Evolutionary conservation across 2,888 invertebrate species (phyloP).

Genomic region (Metellina segmentata): DNA sequence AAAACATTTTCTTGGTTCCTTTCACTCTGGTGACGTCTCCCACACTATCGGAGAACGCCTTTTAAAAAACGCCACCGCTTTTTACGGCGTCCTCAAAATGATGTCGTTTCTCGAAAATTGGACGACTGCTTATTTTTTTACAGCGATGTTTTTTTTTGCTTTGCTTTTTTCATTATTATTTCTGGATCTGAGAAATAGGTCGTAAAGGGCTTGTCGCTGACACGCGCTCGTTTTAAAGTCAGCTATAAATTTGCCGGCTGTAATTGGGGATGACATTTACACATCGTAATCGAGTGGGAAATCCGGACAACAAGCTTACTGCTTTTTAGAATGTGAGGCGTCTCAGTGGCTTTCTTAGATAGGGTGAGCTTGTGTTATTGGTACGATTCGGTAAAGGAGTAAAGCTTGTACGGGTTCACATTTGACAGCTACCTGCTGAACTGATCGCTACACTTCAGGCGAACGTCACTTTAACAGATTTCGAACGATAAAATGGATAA

Average conservation of each 20-base stretch:
- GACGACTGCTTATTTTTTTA: constrained; percentile 18
- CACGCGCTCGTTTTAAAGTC: constrained; percentile 3
- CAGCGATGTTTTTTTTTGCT: not conserved
- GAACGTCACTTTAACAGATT: no score
- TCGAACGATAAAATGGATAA: no score
- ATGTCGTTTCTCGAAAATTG: constrained; percentile 51
- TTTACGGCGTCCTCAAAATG: constrained; percentile 51
- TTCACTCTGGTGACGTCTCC: not conserved
- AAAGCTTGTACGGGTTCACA: no score
- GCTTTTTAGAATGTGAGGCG: not conserved
- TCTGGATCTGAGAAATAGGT: constrained; percentile 35
- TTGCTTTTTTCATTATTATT: constrained; percentile 11
- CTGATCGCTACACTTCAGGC: no score
- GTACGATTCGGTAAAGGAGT: no score
- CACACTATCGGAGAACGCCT: not conserved
- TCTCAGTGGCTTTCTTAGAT: not conserved
- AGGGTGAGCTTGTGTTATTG: no score
- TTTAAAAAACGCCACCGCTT: not conserved
- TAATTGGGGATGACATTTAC: constrained; percentile 63
- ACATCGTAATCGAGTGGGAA: constrained; percentile 54
- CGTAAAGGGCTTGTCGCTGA: constrained; percentile 45
- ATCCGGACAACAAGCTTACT: constrained; percentile 10
- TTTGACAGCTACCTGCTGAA: no score
- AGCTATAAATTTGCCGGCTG: constrained; percentile 55
- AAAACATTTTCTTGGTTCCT: not conserved